These are phyloP conservation scores for Urocolius indicus DNA, from an alignment of 2,113 vertebrate species.

Conservation along the genomic window DNA sequence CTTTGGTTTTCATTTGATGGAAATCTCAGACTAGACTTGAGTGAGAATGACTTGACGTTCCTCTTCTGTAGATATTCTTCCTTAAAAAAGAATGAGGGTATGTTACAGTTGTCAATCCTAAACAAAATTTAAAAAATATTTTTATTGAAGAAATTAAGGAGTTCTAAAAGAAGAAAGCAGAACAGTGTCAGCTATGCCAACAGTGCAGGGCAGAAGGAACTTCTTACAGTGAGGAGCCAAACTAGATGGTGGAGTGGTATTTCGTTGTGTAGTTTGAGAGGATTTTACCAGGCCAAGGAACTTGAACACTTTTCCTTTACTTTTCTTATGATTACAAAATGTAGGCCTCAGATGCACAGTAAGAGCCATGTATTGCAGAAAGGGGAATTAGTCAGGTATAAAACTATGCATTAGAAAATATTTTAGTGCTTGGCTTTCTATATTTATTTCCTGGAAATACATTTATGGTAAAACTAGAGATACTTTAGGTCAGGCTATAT, in stretches of 20 bases:
- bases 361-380: background rate
- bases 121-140: background rate
- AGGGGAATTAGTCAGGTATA: background rate
- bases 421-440: background rate
- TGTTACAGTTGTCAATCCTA: background rate
- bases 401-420: background rate
- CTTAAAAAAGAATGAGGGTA: background rate
- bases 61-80: background rate
- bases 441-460: background rate
- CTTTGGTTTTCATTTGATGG: background rate
- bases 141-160: background rate
- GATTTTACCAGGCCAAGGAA: background rate
- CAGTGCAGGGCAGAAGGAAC: background rate
- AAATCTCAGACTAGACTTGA: background rate
- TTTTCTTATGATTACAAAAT: background rate
- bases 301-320: background rate
- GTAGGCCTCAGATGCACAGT: background rate
- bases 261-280: accelerated
- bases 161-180: background rate
- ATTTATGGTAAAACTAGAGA: background rate
- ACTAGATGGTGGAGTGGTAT: accelerated
- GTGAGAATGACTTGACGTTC: accelerated
- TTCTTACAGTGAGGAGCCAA: background rate
- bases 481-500: background rate
- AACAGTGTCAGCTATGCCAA: background rate